phyloP scores from a whole-genome alignment of 1,140 invertebrate species.

The Drosophila chauvacae region DNA sequence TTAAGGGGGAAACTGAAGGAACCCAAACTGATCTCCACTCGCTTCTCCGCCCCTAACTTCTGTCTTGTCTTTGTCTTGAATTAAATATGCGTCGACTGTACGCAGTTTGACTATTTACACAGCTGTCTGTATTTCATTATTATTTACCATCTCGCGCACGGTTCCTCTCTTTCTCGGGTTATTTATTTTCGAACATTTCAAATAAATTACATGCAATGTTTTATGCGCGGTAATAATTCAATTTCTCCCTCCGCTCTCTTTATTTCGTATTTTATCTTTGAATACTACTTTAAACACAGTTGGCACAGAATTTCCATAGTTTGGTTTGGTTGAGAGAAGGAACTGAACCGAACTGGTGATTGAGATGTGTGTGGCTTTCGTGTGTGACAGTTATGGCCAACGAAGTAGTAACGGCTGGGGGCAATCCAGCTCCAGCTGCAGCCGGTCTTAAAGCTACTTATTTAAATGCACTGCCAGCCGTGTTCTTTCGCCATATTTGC shows the following conservation, averaged over 20 bases:
- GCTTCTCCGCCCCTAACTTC: constrained; percentile 2
- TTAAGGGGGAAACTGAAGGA: constrained; percentile 19
- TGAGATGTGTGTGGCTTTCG: constrained; percentile 31
- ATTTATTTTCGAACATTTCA: constrained; percentile 53
- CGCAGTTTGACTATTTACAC: constrained; percentile 74
- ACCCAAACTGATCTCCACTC: constrained; percentile 19
- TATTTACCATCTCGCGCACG: constrained; percentile 56
- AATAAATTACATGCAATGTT: constrained; percentile 73
- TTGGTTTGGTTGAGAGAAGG: constrained; percentile 61
- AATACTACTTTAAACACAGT: constrained; percentile 66
- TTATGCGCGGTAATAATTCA: constrained; percentile 67
- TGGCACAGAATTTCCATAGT: constrained; percentile 72
- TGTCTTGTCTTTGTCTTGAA: constrained; percentile 32
- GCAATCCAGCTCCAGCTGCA: constrained; percentile 4
- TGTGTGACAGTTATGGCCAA: constrained; percentile 39
- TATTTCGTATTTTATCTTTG: constrained; percentile 40
- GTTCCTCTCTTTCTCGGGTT: constrained; percentile 27
- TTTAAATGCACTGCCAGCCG: constrained; percentile 40
- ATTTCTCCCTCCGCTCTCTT: constrained; percentile 49
- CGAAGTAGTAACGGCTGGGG: constrained; percentile 23
- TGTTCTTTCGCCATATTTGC: constrained; percentile 17
- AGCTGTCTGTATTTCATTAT: constrained; percentile 68
- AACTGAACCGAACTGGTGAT: constrained; percentile 69
- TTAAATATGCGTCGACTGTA: constrained; percentile 56
- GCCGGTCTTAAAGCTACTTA: constrained; percentile 52